Base-by-base conservation (phyloP, 2,888 invertebrate species). In the Melanophora roralis region DNA sequence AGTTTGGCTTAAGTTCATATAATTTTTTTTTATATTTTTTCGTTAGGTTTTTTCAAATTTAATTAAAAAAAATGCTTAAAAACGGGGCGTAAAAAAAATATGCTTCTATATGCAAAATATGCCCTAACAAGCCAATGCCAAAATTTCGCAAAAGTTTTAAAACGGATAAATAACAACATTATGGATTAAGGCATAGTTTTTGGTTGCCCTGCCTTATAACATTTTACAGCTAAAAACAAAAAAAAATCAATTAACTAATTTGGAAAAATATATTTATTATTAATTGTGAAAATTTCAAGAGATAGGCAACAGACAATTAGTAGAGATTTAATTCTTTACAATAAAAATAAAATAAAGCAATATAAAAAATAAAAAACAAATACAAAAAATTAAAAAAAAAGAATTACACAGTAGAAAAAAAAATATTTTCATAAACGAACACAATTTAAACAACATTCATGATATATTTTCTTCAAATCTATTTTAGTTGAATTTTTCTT, bases 361-460 rank as follows among this genome's bases (percentile, higher is more conserved):
- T 64, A 69, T 77, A 67, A 60, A 36, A 76, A 64, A 64, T 65
- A 38, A 38, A 51, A 69, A 23, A 11, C n/a, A n/a, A n/a, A n/a
- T n/a, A n/a, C n/a, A n/a, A 3, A 45, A 60, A 73, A 49, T 62
- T 36, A 69, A 57, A 43, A 16, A 47, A 73, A 68, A 62, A 59
- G 49, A 65, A 78, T 59, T 65, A 69, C 27, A 71, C 51, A 47
- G 64, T 40, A 53, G 32, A 55, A 64, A 72, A 55, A 77, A 60
- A 21, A 72, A 19, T 2, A 65, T 69, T 71, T 55, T 57, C 16
- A 38, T 57, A 23, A 14, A 53, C 27, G 40, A 27, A 72, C 32
- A 27, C 47, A n/a, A 75, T 34, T 45, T 62, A 40, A 74, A 78
- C 60, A 74, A 75, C 78, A 81, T 68, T 64, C 65, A 81, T 60